Base-by-base conservation (phyloP, 2,113 vertebrate species). In the Amphiprion ocellaris region DNA sequence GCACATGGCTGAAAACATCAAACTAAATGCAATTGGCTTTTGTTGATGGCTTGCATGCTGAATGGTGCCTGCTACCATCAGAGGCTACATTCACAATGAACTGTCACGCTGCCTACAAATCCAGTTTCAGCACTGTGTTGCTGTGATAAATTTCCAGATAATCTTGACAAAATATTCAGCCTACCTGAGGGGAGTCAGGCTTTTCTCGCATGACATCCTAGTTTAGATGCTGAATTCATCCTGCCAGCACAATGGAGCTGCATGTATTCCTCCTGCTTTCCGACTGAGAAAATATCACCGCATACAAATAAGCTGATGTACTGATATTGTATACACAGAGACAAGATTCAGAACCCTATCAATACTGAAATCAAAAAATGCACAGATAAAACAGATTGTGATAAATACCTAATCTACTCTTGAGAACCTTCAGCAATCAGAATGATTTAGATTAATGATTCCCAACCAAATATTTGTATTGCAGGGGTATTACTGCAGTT, bases 71-170 rank as follows among this genome's bases (percentile, higher is more conserved):
- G 82, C 64, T 54, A 26, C 75, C 74, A 63, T 82, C 76, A 69
- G 74, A 86, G 69, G 30, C 65, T 33, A 14, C 37, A 49, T 77
- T 81, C 62, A 7, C 59, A 64, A 46, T 24, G 53, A 69, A 72
- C 82, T 64, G 58, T 69, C 60, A 68, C 19, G 21, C 78, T 64
- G 69, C 70, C 83, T 33, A 33, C 76, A 63, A 81, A 81, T 81
- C 82, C 82, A 82, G 61, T 75, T 77, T 67, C 55, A 74, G 85
- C 71, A 82, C 44, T 68, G 66, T 69, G 56, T 72, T 67, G 77
- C 77, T 79, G 77, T 82, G 67, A 83, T 77, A 54, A 81, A 72
- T 84, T 67, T 21, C 73, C n/a, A 49, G 24, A 52, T 61, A 47
- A 79, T 74, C 58, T 74, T 37, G 24, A 71, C 53, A 64, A 74